Conservation (phyloP, 2,797 vertebrate species). For the Myotis planiceps region DNA sequence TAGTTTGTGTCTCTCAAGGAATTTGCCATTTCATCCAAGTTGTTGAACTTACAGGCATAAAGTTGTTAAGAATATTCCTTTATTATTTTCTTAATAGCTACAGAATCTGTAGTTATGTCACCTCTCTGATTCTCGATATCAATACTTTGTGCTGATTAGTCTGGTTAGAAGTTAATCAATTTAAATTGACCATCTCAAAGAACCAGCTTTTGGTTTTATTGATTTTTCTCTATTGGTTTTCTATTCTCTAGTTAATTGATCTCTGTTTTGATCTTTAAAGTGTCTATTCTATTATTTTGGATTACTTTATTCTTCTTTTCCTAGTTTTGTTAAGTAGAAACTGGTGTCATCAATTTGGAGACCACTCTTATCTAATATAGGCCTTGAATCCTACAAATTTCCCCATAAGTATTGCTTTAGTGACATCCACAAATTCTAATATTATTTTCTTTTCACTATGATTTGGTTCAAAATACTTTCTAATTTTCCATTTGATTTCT, state of each 20-base stretch:
- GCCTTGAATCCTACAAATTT: background rate
- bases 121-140: background rate
- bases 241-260: background rate
- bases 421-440: background rate
- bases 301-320: constrained; percentile 16
- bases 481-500: constrained; percentile 25
- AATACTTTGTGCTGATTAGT: background rate
- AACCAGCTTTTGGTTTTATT: background rate
- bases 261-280: background rate
- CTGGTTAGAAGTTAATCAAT: background rate
- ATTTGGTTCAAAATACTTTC: constrained; percentile 18
- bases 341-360: background rate
- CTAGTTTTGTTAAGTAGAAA: constrained; percentile 1
- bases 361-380: background rate
- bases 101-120: background rate
- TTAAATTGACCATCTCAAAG: background rate
- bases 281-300: background rate
- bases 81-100: constrained; percentile 5
- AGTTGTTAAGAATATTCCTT: background rate
- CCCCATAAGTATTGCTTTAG: background rate
- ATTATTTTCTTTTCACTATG: background rate
- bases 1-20: background rate
- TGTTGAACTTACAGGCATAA: background rate
- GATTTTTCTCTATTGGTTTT: background rate
- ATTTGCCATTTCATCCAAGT: background rate